Evolutionary conservation across 2,888 invertebrate genomes (phyloP).

Genomic region (Tipula confusa): DNA sequence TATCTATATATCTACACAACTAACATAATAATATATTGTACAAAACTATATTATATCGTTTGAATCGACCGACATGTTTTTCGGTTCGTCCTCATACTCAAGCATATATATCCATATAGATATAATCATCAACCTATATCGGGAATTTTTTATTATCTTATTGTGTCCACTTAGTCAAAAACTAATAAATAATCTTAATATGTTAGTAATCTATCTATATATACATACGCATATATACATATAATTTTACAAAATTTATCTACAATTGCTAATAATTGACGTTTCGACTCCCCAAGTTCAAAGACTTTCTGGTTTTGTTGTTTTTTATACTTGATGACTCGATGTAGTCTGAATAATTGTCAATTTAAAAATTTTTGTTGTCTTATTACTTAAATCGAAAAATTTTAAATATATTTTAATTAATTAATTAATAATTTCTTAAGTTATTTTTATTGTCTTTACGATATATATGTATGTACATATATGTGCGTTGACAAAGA

Average conservation of each 20-base stretch:
- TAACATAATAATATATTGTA: no score
- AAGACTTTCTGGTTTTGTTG: neutral
- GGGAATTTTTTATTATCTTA: neutral
- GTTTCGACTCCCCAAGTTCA: neutral
- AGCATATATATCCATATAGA: neutral
- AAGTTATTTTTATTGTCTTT: neutral
- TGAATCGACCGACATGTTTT: neutral
- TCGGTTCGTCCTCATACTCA: neutral
- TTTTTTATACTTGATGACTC: neutral
- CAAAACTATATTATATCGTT: neutral
- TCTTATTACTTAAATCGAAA: neutral
- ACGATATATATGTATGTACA: neutral
- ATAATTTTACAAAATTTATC: neutral
- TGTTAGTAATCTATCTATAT: neutral
- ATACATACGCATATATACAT: no score
- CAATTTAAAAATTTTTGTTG: neutral
- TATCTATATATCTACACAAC: no score
- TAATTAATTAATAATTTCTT: constrained; percentile 4
- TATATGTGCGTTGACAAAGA: neutral
- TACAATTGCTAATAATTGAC: neutral
- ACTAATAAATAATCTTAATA: neutral
- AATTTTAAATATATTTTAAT: neutral
- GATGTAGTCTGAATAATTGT: neutral
- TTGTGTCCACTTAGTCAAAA: neutral
- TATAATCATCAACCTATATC: neutral